Evolutionary conservation across 2,888 invertebrate species (phyloP).

Genomic region (Oscheius myriophilus): DNA sequence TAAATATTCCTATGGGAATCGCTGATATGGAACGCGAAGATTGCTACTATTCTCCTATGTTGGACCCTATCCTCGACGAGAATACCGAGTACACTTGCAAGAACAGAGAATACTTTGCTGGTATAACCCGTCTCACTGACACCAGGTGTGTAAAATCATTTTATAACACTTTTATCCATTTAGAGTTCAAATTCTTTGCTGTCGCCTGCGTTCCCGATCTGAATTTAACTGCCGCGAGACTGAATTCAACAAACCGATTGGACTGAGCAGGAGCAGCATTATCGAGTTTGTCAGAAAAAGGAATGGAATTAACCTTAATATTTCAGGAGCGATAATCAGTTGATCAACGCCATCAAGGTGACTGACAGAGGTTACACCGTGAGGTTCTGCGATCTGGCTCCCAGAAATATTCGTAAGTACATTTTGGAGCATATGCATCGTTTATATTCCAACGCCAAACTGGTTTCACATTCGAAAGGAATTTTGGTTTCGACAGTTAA

Average conservation of each 20-base stretch:
- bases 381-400: conserved; percentile 68
- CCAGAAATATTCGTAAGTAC: conserved; percentile 58
- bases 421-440: no score
- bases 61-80: conserved; percentile 66
- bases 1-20: conserved; percentile 64
- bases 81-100: conserved; percentile 55
- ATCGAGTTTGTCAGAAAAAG: conserved; percentile 50
- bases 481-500: no score
- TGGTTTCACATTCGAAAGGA: no score
- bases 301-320: background rate
- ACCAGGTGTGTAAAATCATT: conserved; percentile 52
- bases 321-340: conserved; percentile 59
- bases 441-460: no score
- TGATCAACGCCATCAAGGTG: conserved; percentile 65
- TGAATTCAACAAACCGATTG: conserved; percentile 65
- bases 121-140: conserved; percentile 64
- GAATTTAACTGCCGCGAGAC: conserved; percentile 64
- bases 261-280: conserved; percentile 59
- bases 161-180: background rate
- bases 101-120: conserved; percentile 67
- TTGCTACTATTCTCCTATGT: conserved; percentile 64
- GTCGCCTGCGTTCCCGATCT: conserved; percentile 63
- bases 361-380: conserved; percentile 59
- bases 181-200: conserved; percentile 69
- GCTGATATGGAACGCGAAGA: conserved; percentile 66